These are phyloP conservation scores for Cantharis rustica DNA, from an alignment of 2,888 invertebrate genomes.

Conservation along the genomic window DNA sequence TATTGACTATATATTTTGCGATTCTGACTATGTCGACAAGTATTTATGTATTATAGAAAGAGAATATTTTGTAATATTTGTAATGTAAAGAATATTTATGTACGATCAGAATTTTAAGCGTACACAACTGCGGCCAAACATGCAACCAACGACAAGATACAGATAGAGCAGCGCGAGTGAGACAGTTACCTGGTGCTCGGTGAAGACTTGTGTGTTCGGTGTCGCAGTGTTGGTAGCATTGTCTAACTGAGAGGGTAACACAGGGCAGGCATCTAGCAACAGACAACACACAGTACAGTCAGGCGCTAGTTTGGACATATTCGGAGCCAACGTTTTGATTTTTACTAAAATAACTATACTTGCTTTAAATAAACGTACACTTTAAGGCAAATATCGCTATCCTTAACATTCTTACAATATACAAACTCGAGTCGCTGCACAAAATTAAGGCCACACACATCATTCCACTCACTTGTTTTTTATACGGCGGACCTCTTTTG, in stretches of 20 bases:
- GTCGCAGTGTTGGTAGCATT: conserved; percentile 76
- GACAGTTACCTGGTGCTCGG: conserved; percentile 54
- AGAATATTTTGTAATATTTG: not conserved
- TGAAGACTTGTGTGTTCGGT: conserved; percentile 57
- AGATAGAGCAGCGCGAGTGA: conserved; percentile 36
- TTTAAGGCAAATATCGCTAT: not conserved
- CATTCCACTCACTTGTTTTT: not conserved
- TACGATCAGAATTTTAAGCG: conserved; percentile 15
- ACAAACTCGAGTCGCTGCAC: not conserved
- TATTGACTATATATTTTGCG: not conserved
- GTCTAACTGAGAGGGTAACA: conserved; percentile 86
- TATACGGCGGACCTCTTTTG: too few species aligned
- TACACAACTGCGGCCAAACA: conserved; percentile 29
- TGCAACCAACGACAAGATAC: conserved; percentile 29
- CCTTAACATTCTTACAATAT: not conserved
- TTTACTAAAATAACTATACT: conserved; percentile 6
- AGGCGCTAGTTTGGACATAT: conserved; percentile 47
- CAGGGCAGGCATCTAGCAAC: conserved; percentile 94
- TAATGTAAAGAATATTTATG: not conserved
- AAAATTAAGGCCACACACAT: not conserved
- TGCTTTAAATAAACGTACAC: not conserved
- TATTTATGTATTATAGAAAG: not conserved
- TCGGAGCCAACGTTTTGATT: conserved; percentile 29
- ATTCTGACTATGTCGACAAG: not conserved
- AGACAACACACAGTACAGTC: conserved; percentile 82